Evolutionary conservation across 2,797 vertebrate species (phyloP).

Genomic region (Pangasius djambal): DNA sequence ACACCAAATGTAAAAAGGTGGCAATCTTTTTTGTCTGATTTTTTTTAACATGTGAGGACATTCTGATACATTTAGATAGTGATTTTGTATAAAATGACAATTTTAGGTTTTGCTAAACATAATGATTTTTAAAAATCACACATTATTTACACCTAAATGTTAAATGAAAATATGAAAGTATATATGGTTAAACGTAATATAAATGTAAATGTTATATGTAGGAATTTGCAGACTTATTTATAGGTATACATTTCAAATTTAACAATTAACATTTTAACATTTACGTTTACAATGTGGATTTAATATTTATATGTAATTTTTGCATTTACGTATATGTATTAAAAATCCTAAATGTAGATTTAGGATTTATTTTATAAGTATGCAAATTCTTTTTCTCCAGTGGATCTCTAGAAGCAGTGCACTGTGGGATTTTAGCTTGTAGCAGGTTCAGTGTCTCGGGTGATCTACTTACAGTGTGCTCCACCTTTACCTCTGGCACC

Average conservation of each 20-base stretch:
- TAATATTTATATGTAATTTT: background rate
- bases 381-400: background rate
- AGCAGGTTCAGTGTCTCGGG: background rate
- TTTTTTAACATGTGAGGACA: background rate
- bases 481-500: constrained; percentile 50
- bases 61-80: background rate
- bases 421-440: background rate
- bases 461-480: constrained; percentile 52
- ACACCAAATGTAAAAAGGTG: background rate
- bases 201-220: background rate
- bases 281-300: background rate
- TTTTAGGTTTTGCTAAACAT: background rate
- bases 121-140: background rate
- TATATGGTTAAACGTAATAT: background rate
- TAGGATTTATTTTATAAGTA: background rate
- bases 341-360: background rate
- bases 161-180: background rate
- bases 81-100: background rate
- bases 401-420: background rate
- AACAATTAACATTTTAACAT: background rate
- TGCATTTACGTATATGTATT: background rate
- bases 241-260: background rate
- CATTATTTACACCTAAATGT: background rate
- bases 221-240: background rate
- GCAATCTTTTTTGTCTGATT: background rate